Evolutionary conservation across 2,888 invertebrate genomes (phyloP), one percentile per base, ranked within the genome.

Genomic region (Drosophila meridiana): DNA sequence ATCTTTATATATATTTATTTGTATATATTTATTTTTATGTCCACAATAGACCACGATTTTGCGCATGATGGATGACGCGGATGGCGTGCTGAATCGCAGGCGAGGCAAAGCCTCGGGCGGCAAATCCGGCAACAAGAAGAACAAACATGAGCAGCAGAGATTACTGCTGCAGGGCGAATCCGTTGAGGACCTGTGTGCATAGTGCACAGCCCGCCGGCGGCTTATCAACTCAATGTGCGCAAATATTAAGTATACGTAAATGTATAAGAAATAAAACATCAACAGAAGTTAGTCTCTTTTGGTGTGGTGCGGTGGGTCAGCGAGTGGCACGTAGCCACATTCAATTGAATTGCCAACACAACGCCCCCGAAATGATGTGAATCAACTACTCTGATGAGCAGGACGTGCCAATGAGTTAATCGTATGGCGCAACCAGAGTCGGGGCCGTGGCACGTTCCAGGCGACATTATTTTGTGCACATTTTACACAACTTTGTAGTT

Each of bases 1-100:
- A 42, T 3, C 30, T 11, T 42, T 2, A 7, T 13, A 0, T 28
- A 14, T 14, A 47, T 59, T 0, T 28, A 13, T 20, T 3, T 9
- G n/a, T n/a, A 26, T 43, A 9, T 26, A 6, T 28, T 34, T 34
- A n/a, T 2, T n/a, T 61, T 63, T 48, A 14, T 61, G 28, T 43
- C 4, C 45, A 52, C 45, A 47, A 30, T 20, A 96, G 92, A 94
- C 91, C 4, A 93, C 93, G 50, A 93, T 93, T 65, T 60, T 93
- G 47, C 91, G 93, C 53, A 93, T 93, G 93, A 93, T 93, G 93
- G 93, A 93, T 67, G 93, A 93, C 63, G 87, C 92, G 50, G 92
- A 93, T 79, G 93, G 93, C 4, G 93, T 93, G 11, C 67, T 89
- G 3, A 93, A 93, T 85, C 91, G 93, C 20, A 77, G 85, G 57